Evolutionary conservation across 2,113 vertebrate species (phyloP), one percentile per base, ranked within the genome.

Genomic region (Capra hircus): DNA sequence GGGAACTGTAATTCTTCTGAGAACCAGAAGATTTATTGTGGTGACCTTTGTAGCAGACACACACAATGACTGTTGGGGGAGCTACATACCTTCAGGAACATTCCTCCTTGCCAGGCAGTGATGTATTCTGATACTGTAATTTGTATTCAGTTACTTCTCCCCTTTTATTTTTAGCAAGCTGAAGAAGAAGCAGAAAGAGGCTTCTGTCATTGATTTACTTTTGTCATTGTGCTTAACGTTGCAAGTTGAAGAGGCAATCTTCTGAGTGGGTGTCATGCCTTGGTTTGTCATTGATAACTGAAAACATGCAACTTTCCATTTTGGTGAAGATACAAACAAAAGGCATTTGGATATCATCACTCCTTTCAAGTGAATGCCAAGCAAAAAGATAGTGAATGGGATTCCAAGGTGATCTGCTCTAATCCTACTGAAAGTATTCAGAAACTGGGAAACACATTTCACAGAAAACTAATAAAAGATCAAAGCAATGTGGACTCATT

Each of bases 361-460:
- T 36, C 23, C 86, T 95, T 98, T 85, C 94, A 67, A 94, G 52
- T 90, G 21, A 97, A 87, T 25, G 19, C 28, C 40, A 59, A 90
- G 86, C 86, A 33, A 50, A 98, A 83, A 30, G 1, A 21, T 59
- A 94, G n/a, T 82, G 77, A 95, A 36, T 71, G 64, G 5, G 6
- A 5, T 94, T 98, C 40, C 83, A 25, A 96, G 80, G 25, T 91
- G 57, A 85, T 81, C 36, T 43, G 30, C 77, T 90, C 77, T 33
- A 28, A 33, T 21, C 52, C 60, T 82, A 91, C 91, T 86, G 25
- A 1, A 80, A 17, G 71, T 96, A 50, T 85, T 97, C 23, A 53
- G 62, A 60, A 93, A 59, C 90, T 97, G n/a, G 59, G 74, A 95
- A 96, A 48, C 53, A 88, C 27, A 4, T 59, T 5, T 71, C 30